A percentile compares a stretch with the other conserved stretches of the same genome.
Evolutionary conservation across 2,797 vertebrate genomes (phyloP).

Genomic region (Sebastes alutus): DNA sequence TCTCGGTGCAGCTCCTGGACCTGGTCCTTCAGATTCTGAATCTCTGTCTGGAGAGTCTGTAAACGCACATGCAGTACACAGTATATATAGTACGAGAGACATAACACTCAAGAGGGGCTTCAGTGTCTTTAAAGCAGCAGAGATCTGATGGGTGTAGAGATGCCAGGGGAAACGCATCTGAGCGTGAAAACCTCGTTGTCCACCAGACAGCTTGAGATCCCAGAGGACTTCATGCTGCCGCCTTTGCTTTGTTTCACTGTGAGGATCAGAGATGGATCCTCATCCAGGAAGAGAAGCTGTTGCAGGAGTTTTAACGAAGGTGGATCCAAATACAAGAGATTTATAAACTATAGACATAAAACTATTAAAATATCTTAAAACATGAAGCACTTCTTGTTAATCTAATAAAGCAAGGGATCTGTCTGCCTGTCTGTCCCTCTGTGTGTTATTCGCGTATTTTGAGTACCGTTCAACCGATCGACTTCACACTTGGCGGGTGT

Average conservation of each 20-base stretch:
- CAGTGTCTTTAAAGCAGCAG: constrained; percentile 14
- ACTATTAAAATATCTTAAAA: neutral
- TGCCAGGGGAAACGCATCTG: constrained; percentile 11
- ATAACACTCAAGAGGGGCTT: neutral
- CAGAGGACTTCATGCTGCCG: constrained; percentile 10
- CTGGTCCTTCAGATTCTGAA: constrained; percentile 93
- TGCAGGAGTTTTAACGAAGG: neutral
- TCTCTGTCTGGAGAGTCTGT: constrained; percentile 88
- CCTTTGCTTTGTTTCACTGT: neutral
- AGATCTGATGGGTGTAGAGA: constrained; percentile 5
- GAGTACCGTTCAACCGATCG: too few species aligned
- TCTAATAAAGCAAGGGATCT: neutral
- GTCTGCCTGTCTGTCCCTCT: too few species aligned
- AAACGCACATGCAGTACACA: constrained; percentile 1
- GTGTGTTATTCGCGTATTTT: too few species aligned
- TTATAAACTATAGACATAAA: neutral
- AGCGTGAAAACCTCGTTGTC: constrained; percentile 10
- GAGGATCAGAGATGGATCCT: neutral
- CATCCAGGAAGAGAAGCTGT: neutral
- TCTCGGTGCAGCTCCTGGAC: constrained; percentile 94
- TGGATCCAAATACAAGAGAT: neutral
- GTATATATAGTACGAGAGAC: neutral
- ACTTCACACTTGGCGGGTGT: too few species aligned
- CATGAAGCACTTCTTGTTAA: neutral
- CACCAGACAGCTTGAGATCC: neutral